Conservation (phyloP, 1,140 invertebrate genomes). For the Coelopa frigida region DNA sequence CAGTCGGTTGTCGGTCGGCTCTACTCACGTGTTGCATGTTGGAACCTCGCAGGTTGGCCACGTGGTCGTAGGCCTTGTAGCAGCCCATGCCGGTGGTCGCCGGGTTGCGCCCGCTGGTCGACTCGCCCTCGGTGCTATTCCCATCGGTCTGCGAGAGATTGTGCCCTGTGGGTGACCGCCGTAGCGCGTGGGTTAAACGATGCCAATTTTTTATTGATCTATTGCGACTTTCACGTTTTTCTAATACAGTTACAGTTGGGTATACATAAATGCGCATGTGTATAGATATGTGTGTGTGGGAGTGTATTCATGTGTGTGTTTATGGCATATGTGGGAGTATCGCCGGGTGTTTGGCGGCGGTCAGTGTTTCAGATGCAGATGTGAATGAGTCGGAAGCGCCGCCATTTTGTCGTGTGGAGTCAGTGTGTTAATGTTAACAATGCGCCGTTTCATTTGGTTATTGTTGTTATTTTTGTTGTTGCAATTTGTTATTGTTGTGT, state of each 20-base stretch:
- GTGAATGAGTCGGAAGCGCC: not conserved
- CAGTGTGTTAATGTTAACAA: slow-evolving; percentile 1
- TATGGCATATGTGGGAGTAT: slow-evolving; percentile 14
- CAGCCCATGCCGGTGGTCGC: slow-evolving; percentile 71
- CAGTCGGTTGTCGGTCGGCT: not conserved
- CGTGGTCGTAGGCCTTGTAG: slow-evolving; percentile 78
- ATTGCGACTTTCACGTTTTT: slow-evolving; percentile 44
- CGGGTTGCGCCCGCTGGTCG: slow-evolving; percentile 56
- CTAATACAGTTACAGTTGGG: slow-evolving; percentile 28
- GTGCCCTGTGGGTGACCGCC: slow-evolving; percentile 63
- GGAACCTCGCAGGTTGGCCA: slow-evolving; percentile 55
- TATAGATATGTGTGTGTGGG: slow-evolving; percentile 11
- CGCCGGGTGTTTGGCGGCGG: slow-evolving; percentile 11
- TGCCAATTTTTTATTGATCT: slow-evolving; percentile 46
- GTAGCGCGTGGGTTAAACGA: slow-evolving; percentile 46
- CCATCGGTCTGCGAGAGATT: slow-evolving; percentile 83
- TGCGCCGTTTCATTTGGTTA: not conserved
- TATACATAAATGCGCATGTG: slow-evolving; percentile 17
- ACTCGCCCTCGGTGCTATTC: slow-evolving; percentile 77
- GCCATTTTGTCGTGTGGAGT: not conserved
- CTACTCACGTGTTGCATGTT: slow-evolving; percentile 52
- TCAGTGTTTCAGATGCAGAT: not conserved
- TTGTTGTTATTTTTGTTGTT: not conserved
- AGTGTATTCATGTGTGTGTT: slow-evolving; percentile 15
- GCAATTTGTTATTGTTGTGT: not conserved